phyloP scores from a whole-genome alignment of 64 coral and sea anemone genomes.

The Porites lutea region DNA sequence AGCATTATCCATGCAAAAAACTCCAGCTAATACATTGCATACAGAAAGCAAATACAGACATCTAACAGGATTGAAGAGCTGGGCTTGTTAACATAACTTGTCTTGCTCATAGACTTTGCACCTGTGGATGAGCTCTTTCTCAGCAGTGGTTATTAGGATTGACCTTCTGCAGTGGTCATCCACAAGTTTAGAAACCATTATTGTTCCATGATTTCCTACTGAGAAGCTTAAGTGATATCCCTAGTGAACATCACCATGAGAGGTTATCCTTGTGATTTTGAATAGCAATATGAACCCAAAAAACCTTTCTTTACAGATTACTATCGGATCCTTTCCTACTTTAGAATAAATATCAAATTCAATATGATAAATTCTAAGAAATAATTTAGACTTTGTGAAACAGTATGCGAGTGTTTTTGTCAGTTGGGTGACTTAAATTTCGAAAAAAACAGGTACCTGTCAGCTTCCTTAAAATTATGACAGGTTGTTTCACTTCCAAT shows the following conservation, averaged over 20 bases:
- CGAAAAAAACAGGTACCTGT: conserved; percentile 4
- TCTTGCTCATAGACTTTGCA: too few relatives aligned
- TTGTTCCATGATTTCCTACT: neutral
- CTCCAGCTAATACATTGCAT: too few relatives aligned
- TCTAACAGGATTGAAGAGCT: neutral
- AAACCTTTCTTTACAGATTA: neutral
- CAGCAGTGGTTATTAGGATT: too few relatives aligned
- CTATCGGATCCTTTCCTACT: too few relatives aligned
- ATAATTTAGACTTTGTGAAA: neutral
- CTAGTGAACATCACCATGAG: neutral
- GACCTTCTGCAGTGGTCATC: neutral
- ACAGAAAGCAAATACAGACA: neutral
- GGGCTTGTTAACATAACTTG: too few relatives aligned
- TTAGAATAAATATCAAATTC: too few relatives aligned
- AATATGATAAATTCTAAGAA: neutral
- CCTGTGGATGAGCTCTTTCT: too few relatives aligned
- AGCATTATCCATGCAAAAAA: neutral
- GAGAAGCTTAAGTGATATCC: neutral
- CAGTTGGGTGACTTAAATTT: neutral
- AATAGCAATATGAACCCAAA: neutral
- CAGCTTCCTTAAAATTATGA: neutral
- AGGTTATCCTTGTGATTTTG: neutral
- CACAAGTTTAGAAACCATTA: neutral
- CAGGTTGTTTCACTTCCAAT: neutral
- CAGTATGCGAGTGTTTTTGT: neutral